Evolutionary conservation across 2,888 invertebrate genomes (phyloP).

Genomic region (Lasioglossum villosulum): DNA sequence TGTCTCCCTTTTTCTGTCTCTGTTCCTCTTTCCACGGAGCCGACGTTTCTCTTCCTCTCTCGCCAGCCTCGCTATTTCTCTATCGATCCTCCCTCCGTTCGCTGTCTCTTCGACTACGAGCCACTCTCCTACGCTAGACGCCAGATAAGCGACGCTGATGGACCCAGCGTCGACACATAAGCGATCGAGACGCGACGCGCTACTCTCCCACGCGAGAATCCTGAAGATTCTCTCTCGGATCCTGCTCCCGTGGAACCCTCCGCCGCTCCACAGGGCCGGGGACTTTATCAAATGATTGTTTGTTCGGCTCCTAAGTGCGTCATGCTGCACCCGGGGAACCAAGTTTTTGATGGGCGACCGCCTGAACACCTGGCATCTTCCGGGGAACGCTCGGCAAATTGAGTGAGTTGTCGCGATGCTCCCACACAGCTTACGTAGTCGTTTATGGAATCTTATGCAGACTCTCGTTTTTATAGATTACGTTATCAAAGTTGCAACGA

Average conservation of each 20-base stretch:
- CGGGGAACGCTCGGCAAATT: not conserved
- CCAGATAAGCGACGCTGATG: slow-evolving; percentile 50
- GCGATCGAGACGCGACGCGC: slow-evolving; percentile 20
- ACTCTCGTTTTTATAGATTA: not conserved
- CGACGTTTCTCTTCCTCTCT: not conserved
- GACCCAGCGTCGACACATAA: slow-evolving; percentile 22
- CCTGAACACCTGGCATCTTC: not conserved
- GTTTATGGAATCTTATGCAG: not conserved
- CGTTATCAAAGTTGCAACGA: not conserved
- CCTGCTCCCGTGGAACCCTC: not conserved
- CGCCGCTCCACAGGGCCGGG: not conserved
- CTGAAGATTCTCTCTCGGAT: not conserved
- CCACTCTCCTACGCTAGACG: slow-evolving; percentile 21
- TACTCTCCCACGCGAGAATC: slow-evolving; percentile 1
- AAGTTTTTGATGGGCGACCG: not conserved
- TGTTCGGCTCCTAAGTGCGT: not conserved
- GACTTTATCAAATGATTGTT: slow-evolving; percentile 5
- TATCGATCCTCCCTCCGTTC: not conserved
- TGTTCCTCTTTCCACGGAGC: not conserved
- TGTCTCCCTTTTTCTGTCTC: not conserved
- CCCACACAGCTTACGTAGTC: not conserved
- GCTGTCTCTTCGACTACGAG: slow-evolving; percentile 33
- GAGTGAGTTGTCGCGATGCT: not conserved
- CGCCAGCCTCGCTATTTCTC: not conserved
- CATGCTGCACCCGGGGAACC: not conserved